Evolutionary conservation across 2,113 vertebrate genomes (phyloP).

Genomic region (Sminthopsis crassicaudata): DNA sequence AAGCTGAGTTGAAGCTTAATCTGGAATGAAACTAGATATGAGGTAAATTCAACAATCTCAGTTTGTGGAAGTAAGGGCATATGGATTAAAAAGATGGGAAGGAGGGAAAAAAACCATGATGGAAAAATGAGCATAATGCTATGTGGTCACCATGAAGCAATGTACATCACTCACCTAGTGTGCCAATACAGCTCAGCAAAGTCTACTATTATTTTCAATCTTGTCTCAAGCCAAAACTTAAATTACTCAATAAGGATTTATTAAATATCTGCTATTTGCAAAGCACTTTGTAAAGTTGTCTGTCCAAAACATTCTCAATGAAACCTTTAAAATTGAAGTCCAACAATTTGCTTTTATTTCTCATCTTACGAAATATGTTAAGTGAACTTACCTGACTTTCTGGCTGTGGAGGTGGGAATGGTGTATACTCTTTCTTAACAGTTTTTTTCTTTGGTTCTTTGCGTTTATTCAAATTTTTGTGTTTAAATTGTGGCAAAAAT

Average conservation of each 20-base stretch:
- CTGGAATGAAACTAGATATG: background rate
- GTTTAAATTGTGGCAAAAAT: slow-evolving; percentile 96
- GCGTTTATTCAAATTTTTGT: slow-evolving; percentile 94
- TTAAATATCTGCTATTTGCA: background rate
- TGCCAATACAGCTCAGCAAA: background rate
- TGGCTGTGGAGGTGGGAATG: slow-evolving; percentile 95
- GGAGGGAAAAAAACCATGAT: background rate
- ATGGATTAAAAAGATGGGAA: background rate
- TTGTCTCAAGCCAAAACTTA: background rate
- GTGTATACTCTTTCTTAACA: slow-evolving; percentile 95
- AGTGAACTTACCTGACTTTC: slow-evolving; percentile 92
- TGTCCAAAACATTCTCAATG: slow-evolving; percentile 16
- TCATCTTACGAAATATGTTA: background rate
- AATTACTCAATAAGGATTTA: background rate
- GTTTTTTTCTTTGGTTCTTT: slow-evolving; percentile 94
- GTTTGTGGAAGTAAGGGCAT: background rate
- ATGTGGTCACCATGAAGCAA: background rate
- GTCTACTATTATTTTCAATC: background rate
- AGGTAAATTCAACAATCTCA: background rate
- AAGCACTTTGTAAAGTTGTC: background rate
- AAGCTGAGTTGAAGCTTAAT: background rate
- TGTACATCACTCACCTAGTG: background rate
- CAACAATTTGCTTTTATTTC: background rate
- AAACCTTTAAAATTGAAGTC: background rate
- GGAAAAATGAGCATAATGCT: too few relatives aligned